These are phyloP conservation scores for Scylla paramamosain DNA, from an alignment of 1,140 invertebrate species.

Conservation along the genomic window DNA sequence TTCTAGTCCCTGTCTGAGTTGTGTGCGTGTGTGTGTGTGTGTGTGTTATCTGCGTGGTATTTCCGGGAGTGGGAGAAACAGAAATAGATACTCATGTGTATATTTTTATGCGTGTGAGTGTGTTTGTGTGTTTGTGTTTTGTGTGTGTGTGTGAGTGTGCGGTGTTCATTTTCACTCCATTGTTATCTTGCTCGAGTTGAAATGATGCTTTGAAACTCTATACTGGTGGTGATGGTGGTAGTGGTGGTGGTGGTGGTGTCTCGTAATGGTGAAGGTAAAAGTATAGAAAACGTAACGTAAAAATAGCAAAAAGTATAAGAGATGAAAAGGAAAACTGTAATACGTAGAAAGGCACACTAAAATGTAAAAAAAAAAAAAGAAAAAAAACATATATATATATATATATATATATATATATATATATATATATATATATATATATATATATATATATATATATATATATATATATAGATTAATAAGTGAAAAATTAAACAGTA, in stretches of 20 bases:
- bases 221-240: neutral
- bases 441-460: neutral
- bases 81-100: no score
- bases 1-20: no score
- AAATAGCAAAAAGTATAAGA: neutral
- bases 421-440: constrained; percentile 26
- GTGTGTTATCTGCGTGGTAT: no score
- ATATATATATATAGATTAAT: no score
- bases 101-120: no score
- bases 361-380: neutral
- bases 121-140: no score
- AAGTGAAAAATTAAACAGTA: neutral
- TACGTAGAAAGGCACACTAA: neutral
- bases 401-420: constrained; percentile 26
- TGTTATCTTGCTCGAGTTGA: no score
- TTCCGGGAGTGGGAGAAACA: no score
- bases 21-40: no score
- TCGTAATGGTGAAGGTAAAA: neutral
- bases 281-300: neutral
- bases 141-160: no score
- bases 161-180: no score
- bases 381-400: neutral
- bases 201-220: neutral
- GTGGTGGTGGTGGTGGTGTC: neutral
- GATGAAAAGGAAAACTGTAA: neutral